phyloP scores from a whole-genome alignment of 2,888 invertebrate species.

The Drosophila macrothrix region DNA sequence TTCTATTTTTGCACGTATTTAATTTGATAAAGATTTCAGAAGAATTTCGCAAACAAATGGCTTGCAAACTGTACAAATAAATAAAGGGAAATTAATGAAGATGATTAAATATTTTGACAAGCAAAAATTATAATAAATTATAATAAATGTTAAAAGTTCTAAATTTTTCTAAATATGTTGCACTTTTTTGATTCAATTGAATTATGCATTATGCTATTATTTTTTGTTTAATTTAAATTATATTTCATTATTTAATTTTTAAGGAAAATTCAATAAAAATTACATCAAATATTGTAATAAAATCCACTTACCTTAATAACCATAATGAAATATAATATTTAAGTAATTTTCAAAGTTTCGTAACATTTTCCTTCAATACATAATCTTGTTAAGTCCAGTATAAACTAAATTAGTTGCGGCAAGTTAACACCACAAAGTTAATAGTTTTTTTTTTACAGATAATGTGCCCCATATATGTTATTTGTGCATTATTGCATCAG shows the following conservation, averaged over 20 bases:
- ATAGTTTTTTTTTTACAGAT: constrained; percentile 26
- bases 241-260: background rate
- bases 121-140: background rate
- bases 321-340: background rate
- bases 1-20: constrained; percentile 6
- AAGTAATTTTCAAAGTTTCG: background rate
- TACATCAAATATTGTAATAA: background rate
- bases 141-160: background rate
- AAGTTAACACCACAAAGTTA: constrained; percentile 32
- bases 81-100: background rate
- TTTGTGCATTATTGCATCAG: constrained; percentile 22
- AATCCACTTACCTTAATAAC: no score
- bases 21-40: constrained; percentile 14
- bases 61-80: background rate
- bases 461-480: constrained; percentile 3
- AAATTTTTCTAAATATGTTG: background rate
- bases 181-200: background rate
- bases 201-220: background rate
- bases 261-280: background rate
- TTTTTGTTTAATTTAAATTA: background rate
- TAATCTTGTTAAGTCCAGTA: background rate
- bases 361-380: background rate
- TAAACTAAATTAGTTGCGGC: constrained; percentile 15
- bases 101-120: background rate
- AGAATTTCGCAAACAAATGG: constrained; percentile 2